Evolutionary conservation across 2,888 invertebrate species (phyloP), one percentile per base, ranked within the genome.

Genomic region (Leptopilina drosophilae): DNA sequence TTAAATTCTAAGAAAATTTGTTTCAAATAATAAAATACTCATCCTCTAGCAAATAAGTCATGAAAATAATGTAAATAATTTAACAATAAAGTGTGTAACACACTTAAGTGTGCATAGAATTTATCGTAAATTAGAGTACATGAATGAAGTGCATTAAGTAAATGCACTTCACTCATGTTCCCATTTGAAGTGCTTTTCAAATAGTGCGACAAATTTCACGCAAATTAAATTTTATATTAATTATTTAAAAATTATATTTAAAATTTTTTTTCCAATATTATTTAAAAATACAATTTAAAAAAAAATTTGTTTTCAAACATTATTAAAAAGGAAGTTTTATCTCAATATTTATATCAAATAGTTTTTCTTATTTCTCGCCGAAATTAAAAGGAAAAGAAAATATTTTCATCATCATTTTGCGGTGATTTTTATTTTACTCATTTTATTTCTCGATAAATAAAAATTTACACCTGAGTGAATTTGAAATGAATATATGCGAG

Each of bases 381-480:
- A 15, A 8, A 56, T 56, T 62, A 8, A 15, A 1, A 20, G 20
- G 8, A 62, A 9, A 9, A 20, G 15, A 9, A n/a, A 20, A 59
- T 15, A 59, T 15, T 15, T 62, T 62, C 20, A 20, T 11, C 5
- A n/a, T 20, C 20, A 20, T 20, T 20, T 20, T 20, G 1, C 9
- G 7, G 15, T 20, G 20, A 62, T n/a, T 62, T 9, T 20, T 42
- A 1, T 42, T 20, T 15, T 62, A 33, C 2, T 33, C 33, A 33
- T 33, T 20, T 20, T 62, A n/a, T n/a, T 62, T 20, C 6, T 15
- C 15, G 20, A 20, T 62, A 26, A 15, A 62, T 62, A 20, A 20
- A 62, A 62, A 62, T 62, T 62, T 62, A 62, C 15, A 62, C 62
- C 15, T 62, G 59, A 62, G 62, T 62, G 62, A 62, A 62, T 62